phyloP scores from a whole-genome alignment of 1,140 invertebrate species.

The Monomorium pharaonis region DNA sequence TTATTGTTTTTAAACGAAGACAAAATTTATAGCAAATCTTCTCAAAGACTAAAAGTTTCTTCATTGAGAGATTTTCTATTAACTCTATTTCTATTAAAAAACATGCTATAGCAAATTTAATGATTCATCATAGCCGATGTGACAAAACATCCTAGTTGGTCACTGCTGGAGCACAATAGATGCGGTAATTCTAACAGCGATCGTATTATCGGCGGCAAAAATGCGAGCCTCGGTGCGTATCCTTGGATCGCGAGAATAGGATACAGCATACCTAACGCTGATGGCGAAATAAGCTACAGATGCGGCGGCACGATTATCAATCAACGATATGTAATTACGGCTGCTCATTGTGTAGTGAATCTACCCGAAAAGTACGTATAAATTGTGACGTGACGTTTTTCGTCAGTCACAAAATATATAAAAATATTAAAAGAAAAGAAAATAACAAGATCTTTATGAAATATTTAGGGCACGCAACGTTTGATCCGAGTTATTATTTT shows the following conservation, averaged over 20 bases:
- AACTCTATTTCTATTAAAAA: neutral
- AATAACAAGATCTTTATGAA: neutral
- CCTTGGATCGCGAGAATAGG: constrained; percentile 88
- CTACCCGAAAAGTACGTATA: constrained; percentile 69
- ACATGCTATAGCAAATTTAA: neutral
- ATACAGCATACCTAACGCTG: neutral
- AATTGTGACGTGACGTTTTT: too few relatives aligned
- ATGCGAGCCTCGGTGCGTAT: constrained; percentile 86
- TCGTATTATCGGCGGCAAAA: constrained; percentile 86
- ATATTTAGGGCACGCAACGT: neutral
- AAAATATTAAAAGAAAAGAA: neutral
- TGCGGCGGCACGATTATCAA: constrained; percentile 89
- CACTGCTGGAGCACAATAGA: constrained; percentile 80
- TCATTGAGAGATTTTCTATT: neutral
- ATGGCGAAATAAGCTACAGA: constrained; percentile 79
- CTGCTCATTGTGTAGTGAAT: constrained; percentile 88
- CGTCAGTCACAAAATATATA: too few relatives aligned
- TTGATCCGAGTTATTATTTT: neutral
- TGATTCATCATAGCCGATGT: constrained; percentile 76
- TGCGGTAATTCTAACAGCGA: constrained; percentile 82
- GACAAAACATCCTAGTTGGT: constrained; percentile 84
- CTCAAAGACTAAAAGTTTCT: neutral
- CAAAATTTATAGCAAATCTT: neutral
- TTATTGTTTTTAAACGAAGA: neutral
- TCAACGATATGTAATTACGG: constrained; percentile 88